Conservation (phyloP, 1,140 invertebrate species). For the Spodoptera litura region DNA sequence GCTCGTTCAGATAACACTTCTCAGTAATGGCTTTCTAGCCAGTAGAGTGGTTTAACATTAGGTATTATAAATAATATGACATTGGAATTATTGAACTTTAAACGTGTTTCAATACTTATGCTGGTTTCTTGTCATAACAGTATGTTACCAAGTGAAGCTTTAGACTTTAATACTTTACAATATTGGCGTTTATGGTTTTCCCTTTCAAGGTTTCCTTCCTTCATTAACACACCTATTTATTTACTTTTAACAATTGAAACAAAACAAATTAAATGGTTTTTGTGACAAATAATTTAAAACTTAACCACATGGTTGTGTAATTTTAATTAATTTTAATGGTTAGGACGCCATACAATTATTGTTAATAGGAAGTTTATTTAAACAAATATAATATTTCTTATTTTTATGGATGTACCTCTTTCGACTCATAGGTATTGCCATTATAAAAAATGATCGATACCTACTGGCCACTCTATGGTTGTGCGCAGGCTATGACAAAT, state of each 20-base stretch:
- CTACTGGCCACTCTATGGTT: conserved; percentile 48
- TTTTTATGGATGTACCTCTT: neutral
- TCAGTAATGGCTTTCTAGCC: conserved; percentile 75
- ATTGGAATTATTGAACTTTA: conserved; percentile 21
- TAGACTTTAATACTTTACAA: neutral
- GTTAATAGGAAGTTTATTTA: no score
- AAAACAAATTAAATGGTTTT: no score
- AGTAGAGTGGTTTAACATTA: conserved; percentile 60
- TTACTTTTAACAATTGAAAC: neutral
- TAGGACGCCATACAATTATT: no score
- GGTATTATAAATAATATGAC: conserved; percentile 48
- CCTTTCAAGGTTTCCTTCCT: neutral
- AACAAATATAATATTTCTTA: no score
- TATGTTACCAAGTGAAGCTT: neutral
- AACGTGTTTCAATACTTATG: neutral
- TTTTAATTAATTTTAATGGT: no score
- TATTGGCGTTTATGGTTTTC: neutral
- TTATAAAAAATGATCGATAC: conserved; percentile 23
- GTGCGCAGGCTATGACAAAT: conserved; percentile 72
- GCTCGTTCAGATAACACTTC: conserved; percentile 76
- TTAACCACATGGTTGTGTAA: no score
- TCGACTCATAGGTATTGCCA: neutral
- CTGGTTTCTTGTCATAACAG: neutral
- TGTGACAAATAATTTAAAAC: no score
- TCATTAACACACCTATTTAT: neutral